Evolutionary conservation across 64 coral and sea anemone species (phyloP), one percentile per base, ranked within the genome.

Genomic region (Actinia equina): DNA sequence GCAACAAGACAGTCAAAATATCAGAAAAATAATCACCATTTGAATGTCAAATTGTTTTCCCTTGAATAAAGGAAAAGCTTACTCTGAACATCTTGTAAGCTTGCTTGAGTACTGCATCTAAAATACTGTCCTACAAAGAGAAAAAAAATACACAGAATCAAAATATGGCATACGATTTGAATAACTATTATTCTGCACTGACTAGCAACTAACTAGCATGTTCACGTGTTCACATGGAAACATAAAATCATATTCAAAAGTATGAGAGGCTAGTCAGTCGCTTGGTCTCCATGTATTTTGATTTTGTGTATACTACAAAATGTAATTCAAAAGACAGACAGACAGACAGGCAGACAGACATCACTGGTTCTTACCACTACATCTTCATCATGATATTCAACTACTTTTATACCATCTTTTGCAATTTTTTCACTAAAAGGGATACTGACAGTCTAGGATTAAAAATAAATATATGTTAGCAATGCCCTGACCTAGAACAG

Each of bases 41-140:
- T 2, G 6, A 8, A 7, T 5, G 4, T 65, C 22, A 65, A 62
- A 57, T 89, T 80, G 18, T 59, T 22, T 53, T 1, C n/a, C 59
- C 7, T 20, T n/a, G 10, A 19, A 17, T 44, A 74, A 63, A 22
- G 0, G 26, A 30, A 70, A 11, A 30, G 83, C 77, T 82, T 86
- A 98, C 96, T 92, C 92, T 98, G 61, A 98, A 98, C 96, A 98
- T 98, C 84, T 95, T 94, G 86, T 98, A 98, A 52, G 93, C 89
- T 83, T 98, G 96, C 20, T 92, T 93, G 11, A 98, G 89, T 55
- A 98, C 93, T 77, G 93, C 90, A 83, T 89, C 90, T 64, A 98
- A 91, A 9, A 89, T 74, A 15, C 58, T 83, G 17, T 89, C 88
- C 88, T 89, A 37, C 1, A 83, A 80, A 71, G 3, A 76, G 17